These are phyloP conservation scores for Solenodon paradoxus DNA, from an alignment of 2,113 vertebrate genomes.

Conservation along the genomic window DNA sequence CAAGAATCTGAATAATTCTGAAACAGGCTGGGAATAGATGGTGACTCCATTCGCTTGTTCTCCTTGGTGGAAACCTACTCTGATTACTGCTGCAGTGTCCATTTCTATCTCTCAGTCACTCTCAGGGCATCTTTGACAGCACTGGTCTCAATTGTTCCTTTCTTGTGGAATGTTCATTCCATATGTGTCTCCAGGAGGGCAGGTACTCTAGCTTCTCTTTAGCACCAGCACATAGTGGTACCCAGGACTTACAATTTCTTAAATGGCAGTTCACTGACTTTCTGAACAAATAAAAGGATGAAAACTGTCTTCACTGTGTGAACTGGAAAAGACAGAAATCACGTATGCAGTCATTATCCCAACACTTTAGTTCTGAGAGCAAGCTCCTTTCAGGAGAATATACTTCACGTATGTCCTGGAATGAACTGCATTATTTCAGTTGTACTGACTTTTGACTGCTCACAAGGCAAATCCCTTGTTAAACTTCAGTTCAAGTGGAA, in stretches of 20 bases:
- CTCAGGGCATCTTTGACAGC: not conserved
- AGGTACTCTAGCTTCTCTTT: not conserved
- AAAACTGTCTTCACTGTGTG: not conserved
- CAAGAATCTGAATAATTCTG: not conserved
- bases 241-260: not conserved
- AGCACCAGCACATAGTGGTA: not conserved
- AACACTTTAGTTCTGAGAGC: not conserved
- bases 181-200: not conserved
- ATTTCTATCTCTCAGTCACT: not conserved
- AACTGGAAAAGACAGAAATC: not conserved
- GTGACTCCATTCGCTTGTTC: not conserved
- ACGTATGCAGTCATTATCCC: not conserved
- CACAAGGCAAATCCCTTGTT: not conserved
- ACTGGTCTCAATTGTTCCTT: not conserved
- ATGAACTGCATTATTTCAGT: not conserved
- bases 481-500: not conserved
- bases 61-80: not conserved
- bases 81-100: not conserved
- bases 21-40: not conserved
- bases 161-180: not conserved
- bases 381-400: not conserved
- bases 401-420: not conserved
- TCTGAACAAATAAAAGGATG: not conserved
- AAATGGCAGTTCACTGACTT: not conserved
- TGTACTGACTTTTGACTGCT: not conserved